A percentile compares a stretch with the other conserved stretches of the same genome.
Evolutionary conservation across 2,113 vertebrate genomes (phyloP).

Genomic region (Daphoenositta chrysoptera): DNA sequence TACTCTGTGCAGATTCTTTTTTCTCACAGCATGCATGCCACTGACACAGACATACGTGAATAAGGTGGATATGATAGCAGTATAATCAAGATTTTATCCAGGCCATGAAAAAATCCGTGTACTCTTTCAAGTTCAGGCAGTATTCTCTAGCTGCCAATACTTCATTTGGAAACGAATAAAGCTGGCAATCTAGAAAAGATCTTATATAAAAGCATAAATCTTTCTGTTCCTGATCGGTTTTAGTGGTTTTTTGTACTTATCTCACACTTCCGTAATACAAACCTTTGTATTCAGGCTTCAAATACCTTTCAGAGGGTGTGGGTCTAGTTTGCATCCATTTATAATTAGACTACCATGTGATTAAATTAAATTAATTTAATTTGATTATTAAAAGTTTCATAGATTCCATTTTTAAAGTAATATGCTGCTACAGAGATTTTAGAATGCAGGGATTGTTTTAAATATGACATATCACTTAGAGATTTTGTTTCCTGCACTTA

Average conservation of each 20-base stretch:
- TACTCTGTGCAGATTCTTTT: background rate
- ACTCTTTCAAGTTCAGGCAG: background rate
- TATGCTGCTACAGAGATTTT: background rate
- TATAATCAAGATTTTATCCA: background rate
- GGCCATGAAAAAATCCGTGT: background rate
- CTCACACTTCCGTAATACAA: background rate
- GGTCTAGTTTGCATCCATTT: background rate
- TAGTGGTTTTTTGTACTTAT: background rate
- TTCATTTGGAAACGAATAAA: background rate
- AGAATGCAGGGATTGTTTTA: background rate
- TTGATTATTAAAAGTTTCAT: background rate
- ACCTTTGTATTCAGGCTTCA: background rate
- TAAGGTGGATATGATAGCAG: background rate
- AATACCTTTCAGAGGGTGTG: background rate
- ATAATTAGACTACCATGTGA: background rate
- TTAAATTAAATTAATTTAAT: background rate
- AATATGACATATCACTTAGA: background rate
- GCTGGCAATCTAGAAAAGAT: background rate
- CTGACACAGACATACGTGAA: background rate
- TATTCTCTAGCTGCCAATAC: background rate
- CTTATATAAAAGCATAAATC: background rate
- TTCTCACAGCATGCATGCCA: background rate
- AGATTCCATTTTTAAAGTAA: background rate
- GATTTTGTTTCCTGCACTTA: background rate
- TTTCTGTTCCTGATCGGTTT: background rate